phyloP scores from a whole-genome alignment of 2,888 invertebrate genomes.

The Plusia festucae region DNA sequence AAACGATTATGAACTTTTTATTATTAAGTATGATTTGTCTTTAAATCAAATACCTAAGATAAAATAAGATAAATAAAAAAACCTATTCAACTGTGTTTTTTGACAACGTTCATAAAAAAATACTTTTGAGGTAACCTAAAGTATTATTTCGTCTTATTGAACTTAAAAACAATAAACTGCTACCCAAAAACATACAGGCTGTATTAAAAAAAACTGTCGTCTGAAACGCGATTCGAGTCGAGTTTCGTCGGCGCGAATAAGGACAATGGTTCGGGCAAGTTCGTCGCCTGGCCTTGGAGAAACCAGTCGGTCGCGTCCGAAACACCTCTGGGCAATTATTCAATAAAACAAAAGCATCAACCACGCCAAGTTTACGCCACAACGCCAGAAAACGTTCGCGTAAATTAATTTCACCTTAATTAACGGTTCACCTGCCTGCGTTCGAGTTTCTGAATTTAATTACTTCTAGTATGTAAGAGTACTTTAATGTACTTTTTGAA shows the following conservation, averaged over 20 bases:
- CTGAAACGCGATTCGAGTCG: slow-evolving; percentile 60
- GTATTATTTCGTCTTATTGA: slow-evolving; percentile 38
- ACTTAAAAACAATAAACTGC: slow-evolving; percentile 53
- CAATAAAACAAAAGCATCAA: slow-evolving; percentile 88
- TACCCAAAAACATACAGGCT: slow-evolving; percentile 36
- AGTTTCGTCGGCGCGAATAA: slow-evolving; percentile 70
- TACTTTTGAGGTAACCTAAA: no score
- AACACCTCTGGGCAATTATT: slow-evolving; percentile 88
- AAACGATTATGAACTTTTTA: no score
- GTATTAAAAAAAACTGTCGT: slow-evolving; percentile 52
- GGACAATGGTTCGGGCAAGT: slow-evolving; percentile 79
- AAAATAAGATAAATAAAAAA: slow-evolving; percentile 6
- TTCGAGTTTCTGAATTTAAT: slow-evolving; percentile 38
- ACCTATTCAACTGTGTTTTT: no score
- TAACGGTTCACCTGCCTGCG: slow-evolving; percentile 63
- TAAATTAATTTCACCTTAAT: slow-evolving; percentile 77
- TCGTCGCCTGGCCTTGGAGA: slow-evolving; percentile 88
- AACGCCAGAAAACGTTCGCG: slow-evolving; percentile 74
- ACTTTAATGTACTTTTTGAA: neutral
- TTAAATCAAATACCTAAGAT: no score
- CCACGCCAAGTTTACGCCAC: slow-evolving; percentile 81
- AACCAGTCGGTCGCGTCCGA: slow-evolving; percentile 88
- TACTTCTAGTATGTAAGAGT: slow-evolving; percentile 20
- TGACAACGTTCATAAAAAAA: no score
- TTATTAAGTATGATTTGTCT: no score